phyloP scores from a whole-genome alignment of 2,113 vertebrate genomes.

The Chaetorhynchus papuensis region DNA sequence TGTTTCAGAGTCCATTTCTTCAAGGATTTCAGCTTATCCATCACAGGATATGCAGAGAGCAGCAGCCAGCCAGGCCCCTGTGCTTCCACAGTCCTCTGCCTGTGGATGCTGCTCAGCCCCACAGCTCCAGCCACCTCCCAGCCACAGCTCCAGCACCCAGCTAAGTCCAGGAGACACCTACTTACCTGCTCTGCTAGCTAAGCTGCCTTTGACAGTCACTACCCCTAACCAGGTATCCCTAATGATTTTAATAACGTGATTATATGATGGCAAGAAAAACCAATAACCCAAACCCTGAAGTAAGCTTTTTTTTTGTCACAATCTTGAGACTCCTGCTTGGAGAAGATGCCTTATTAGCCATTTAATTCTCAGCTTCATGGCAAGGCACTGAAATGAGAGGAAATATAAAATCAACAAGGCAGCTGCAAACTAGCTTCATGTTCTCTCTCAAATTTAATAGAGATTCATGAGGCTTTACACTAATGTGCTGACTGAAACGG shows the following conservation, averaged over 20 bases:
- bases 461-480: conserved; percentile 48
- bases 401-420: conserved; percentile 52
- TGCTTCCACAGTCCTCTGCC: neutral
- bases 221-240: neutral
- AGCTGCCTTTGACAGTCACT: neutral
- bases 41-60: neutral
- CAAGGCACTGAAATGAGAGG: neutral
- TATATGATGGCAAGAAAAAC: neutral
- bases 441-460: conserved; percentile 49
- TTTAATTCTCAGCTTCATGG: conserved; percentile 30
- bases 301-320: conserved; percentile 8
- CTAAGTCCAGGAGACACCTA: fast-evolving
- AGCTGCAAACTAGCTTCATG: conserved; percentile 37
- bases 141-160: neutral
- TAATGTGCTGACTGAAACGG: neutral
- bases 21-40: neutral
- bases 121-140: neutral
- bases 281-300: neutral
- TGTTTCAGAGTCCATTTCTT: neutral
- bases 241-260: neutral
- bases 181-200: neutral
- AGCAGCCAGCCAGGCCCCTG: fast-evolving
- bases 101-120: neutral
- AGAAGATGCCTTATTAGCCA: conserved; percentile 46
- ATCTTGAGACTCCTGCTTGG: conserved; percentile 12